Conservation (phyloP, 2,797 vertebrate species). For the Carduelis carduelis region DNA sequence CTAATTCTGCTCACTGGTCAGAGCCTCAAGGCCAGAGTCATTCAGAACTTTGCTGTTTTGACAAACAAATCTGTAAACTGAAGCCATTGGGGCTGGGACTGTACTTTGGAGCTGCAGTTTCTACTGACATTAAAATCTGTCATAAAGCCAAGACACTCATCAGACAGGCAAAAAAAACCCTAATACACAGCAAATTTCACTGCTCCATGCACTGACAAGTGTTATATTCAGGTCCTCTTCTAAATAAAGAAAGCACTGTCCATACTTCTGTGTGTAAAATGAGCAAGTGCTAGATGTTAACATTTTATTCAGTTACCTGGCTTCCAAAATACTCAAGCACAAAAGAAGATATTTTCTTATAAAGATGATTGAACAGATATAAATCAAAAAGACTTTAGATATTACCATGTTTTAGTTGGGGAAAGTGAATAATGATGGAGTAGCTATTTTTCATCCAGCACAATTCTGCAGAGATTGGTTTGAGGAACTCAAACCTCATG, state of each 20-base stretch:
- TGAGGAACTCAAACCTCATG: background rate
- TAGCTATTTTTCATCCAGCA: background rate
- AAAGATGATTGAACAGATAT: background rate
- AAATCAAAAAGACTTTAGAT: background rate
- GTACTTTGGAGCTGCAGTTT: background rate
- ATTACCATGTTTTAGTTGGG: fast-evolving
- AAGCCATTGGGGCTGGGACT: background rate
- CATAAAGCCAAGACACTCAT: background rate
- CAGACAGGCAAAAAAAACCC: background rate
- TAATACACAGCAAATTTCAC: background rate
- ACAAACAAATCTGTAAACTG: background rate
- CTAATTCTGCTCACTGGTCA: background rate
- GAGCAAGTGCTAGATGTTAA: background rate
- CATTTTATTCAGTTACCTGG: background rate
- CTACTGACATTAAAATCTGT: background rate
- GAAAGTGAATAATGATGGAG: background rate
- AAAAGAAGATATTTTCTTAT: background rate
- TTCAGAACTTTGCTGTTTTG: background rate
- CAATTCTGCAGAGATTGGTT: background rate
- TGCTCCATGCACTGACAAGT: background rate
- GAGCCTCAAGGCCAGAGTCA: background rate
- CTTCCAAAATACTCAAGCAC: background rate
- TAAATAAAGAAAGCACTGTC: background rate
- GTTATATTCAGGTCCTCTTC: background rate
- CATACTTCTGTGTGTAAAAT: background rate